phyloP scores from a whole-genome alignment of 2,888 invertebrate genomes.

The Macrophya alboannulata region DNA sequence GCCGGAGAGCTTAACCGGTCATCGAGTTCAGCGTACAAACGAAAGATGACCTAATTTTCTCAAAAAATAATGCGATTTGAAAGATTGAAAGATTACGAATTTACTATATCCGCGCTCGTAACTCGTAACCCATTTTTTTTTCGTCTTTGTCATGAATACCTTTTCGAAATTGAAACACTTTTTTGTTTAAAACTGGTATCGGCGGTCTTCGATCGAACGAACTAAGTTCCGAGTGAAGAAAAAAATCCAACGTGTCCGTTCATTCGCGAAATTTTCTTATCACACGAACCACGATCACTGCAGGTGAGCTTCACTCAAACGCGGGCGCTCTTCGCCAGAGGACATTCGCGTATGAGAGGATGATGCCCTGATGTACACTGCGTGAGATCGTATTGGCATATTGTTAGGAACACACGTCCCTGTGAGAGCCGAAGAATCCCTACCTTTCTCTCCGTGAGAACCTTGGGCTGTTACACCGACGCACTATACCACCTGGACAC shows the following conservation, averaged over 20 bases:
- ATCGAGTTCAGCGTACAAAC: background rate
- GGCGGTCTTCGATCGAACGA: background rate
- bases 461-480: conserved; percentile 32
- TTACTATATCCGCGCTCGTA: background rate
- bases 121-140: background rate
- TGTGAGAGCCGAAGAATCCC: conserved; percentile 40
- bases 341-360: conserved; percentile 37
- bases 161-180: background rate
- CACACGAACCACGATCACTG: background rate
- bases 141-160: background rate
- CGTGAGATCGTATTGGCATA: conserved; percentile 52
- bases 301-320: background rate
- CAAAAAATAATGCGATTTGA: background rate
- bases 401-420: conserved; percentile 20
- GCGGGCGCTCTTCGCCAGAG: conserved; percentile 5
- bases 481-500: background rate
- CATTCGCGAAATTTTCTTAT: background rate
- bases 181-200: background rate
- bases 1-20: background rate
- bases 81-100: background rate
- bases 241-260: background rate
- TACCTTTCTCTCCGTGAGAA: conserved; percentile 50
- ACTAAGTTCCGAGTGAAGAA: background rate
- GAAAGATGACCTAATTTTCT: background rate
- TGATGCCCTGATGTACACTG: conserved; percentile 25